Base-by-base conservation (phyloP, 92 coral and sea anemone genomes). In the Phenganax subtilis region DNA sequence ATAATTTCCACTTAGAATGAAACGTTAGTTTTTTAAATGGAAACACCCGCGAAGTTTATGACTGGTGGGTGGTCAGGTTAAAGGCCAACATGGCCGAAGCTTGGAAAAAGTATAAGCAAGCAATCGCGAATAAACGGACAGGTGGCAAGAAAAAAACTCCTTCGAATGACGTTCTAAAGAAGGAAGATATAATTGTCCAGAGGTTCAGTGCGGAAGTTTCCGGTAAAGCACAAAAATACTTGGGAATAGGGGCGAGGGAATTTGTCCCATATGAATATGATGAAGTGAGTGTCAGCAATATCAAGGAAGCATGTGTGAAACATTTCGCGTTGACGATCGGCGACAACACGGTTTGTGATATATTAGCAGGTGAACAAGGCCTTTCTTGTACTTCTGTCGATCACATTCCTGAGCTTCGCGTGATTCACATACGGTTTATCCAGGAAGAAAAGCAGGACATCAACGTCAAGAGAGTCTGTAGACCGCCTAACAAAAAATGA, bases 291-390 rank as follows among this genome's bases (percentile, higher is more conserved):
- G 28, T 61, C n/a, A 8, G 27, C 8, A 61, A 61, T 12, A 61
- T 61, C n/a, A 61, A 6, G n/a, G 9, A 8, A 15, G 17, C 67
- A 7, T 61, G 67, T 28, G 1, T 12, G n/a, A 61, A 61, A 8
- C 67, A 61, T 28, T 61, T 61, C 47, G 47, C 47, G 5, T 37
- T 37, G 5, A 37, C 47, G n/a, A 28, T 6, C 25, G 17, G 8
- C 25, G 28, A 28, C 8, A 64, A 28, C 8, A 55, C n/a, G 66
- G 80, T 75, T 17, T 75, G 80, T 29, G 66, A 75, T 54, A 64
- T 75, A n/a, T 20, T 75, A n/a, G 80, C 80, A 6, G 80, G 80
- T 28, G 80, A 53, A 55, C 80, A 75, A 51, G 80, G 80, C 12
- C 80, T 65, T 14, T 75, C 80, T 25, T 75, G 80, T 54, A 28